Percentiles rank a stretch among this genome's conserved stretches.
Conservation (phyloP, 2,797 vertebrate species). For the Pseudochaenichthys georgianus region DNA sequence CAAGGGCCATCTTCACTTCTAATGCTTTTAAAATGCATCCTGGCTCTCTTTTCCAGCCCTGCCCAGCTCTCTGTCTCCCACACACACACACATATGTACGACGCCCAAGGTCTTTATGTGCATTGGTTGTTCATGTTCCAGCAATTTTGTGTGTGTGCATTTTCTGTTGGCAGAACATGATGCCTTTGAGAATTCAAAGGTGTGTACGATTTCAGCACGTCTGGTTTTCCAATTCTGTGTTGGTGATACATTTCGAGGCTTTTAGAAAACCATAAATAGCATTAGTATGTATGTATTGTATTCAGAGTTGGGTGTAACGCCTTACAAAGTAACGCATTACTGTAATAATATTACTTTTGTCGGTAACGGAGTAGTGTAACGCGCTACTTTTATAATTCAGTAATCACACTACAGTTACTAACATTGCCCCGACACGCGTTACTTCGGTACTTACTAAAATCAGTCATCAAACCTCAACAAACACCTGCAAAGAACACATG, state of each 20-base stretch:
- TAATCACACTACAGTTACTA: no score
- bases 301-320: background rate
- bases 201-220: slow-evolving; percentile 30
- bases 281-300: background rate
- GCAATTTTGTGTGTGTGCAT: slow-evolving; percentile 16
- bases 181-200: slow-evolving; percentile 33
- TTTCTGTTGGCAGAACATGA: slow-evolving; percentile 32
- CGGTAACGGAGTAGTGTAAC: no score
- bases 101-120: slow-evolving; percentile 14
- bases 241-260: background rate
- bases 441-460: no score
- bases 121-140: background rate
- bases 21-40: slow-evolving; percentile 56
- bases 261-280: slow-evolving; percentile 1
- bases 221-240: slow-evolving; percentile 15
- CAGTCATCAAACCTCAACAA: no score
- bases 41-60: slow-evolving; percentile 23
- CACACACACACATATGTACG: background rate
- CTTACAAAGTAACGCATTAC: no score
- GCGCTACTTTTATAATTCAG: no score
- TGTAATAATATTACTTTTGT: no score
- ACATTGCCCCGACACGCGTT: no score
- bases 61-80: slow-evolving; percentile 2
- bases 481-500: no score
- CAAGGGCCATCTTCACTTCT: slow-evolving; percentile 50